These are phyloP conservation scores for Pimephales promelas DNA, from an alignment of 2,113 vertebrate genomes.

Conservation along the genomic window DNA sequence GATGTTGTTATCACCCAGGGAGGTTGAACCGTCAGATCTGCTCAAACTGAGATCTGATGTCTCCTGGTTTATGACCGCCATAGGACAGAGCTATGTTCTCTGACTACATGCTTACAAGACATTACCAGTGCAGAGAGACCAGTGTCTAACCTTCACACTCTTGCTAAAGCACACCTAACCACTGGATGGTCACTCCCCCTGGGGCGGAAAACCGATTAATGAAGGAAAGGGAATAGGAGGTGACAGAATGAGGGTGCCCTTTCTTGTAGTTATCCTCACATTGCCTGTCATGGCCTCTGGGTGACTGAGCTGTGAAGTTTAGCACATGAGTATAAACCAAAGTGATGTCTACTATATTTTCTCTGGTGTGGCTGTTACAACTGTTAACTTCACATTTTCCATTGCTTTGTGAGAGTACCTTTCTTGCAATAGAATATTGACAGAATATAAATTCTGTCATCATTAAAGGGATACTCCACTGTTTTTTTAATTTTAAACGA, in stretches of 20 bases:
- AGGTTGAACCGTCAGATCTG: constrained; percentile 33
- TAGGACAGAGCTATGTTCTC: too few relatives aligned
- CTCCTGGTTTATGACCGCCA: too few relatives aligned
- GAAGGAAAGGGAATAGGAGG: constrained; percentile 49
- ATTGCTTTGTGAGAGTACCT: background rate
- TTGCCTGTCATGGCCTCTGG: constrained; percentile 41
- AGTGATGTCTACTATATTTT: constrained; percentile 32
- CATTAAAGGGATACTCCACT: too few relatives aligned
- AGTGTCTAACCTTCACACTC: constrained; percentile 26
- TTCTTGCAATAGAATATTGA: background rate
- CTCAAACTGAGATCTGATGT: constrained; percentile 50
- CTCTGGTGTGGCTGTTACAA: background rate
- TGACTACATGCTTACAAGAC: background rate
- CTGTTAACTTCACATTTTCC: background rate
- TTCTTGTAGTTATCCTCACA: constrained; percentile 41
- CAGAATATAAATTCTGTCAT: background rate
- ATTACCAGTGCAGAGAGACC: constrained; percentile 28
- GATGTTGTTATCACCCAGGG: constrained; percentile 27
- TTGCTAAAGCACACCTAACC: constrained; percentile 45
- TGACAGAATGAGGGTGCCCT: constrained; percentile 68
- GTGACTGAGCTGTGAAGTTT: constrained; percentile 31
- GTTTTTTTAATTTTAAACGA: too few relatives aligned
- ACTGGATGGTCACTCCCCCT: constrained; percentile 27
- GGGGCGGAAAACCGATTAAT: constrained; percentile 12
- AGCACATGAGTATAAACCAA: constrained; percentile 14